Base-by-base conservation (phyloP, 2,113 vertebrate species). In the Sciurus niger region DNA sequence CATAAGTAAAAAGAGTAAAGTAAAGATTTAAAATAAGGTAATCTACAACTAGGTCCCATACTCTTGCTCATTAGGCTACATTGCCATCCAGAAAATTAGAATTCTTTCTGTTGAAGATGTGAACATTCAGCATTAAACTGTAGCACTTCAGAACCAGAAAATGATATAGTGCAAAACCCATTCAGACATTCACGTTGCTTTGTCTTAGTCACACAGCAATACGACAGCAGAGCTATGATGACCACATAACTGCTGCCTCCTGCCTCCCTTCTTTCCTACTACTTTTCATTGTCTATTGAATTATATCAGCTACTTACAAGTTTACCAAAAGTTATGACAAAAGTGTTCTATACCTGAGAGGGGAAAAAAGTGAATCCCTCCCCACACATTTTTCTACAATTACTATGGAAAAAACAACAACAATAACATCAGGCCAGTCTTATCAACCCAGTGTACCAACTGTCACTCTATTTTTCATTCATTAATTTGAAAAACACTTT, bases 281-380 rank as follows among this genome's bases (percentile, higher is more conserved):
- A 58, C 60, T 46, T 67, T 93, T 93, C 30, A 22, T n/a, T 28
- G 11, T 37, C 82, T n/a, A 86, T n/a, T 43, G 60, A 58, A 28
- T 58, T 78, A 70, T 30, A 78, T 37, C 48, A 86, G 72, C 60
- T 85, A 68, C 82, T 78, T 78, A 43, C 2, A 93, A 10, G 22
- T 58, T 86, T 86, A 70, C 83, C n/a, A 48, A 79, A 78, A 86
- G 32, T 46, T 37, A 79, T n/a, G 51, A 70, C 37, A 70, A 93
- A 11, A 46, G 79, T 72, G 12, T 93, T 79, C 65, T 60, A 30
- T 0, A 70, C n/a, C 58, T 48, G 37, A 74, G 46, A 48, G 46
- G 46, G 46, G 46, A 48, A 48, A 48, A 70, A 70, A 60, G 74
- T 79, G 48, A 93, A 77, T 48, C 32, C 7, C 5, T 55, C 32